phyloP scores from a whole-genome alignment of 2,797 vertebrate genomes.

The Orientallactaga sibirica region DNA sequence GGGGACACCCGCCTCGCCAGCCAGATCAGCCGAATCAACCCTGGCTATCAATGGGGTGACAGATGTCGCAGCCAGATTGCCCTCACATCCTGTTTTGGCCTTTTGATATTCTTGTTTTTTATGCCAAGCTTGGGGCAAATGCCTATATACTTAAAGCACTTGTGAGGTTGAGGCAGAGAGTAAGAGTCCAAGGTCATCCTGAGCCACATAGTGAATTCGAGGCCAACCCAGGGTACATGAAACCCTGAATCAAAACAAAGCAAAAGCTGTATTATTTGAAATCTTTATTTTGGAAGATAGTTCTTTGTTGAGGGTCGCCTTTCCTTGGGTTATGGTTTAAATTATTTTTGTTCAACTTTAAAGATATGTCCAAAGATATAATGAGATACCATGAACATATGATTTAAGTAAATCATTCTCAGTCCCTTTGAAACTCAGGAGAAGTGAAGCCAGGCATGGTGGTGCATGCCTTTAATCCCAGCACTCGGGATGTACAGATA shows the following conservation, averaged over 20 bases:
- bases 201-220: not conserved
- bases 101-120: not conserved
- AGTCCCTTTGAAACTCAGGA: not conserved
- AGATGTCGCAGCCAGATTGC: too few relatives aligned
- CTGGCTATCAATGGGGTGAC: too few relatives aligned
- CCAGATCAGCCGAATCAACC: too few relatives aligned
- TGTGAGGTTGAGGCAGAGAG: not conserved
- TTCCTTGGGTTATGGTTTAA: conserved; percentile 56
- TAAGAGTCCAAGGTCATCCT: not conserved
- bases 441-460: not conserved
- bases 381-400: conserved; percentile 46
- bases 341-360: conserved; percentile 44
- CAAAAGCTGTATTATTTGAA: not conserved
- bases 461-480: too few relatives aligned
- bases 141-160: not conserved
- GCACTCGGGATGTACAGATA: too few relatives aligned
- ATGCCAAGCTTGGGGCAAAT: not conserved
- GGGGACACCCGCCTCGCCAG: too few relatives aligned
- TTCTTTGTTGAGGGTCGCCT: conserved; percentile 28
- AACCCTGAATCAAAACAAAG: not conserved
- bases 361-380: conserved; percentile 5
- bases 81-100: not conserved
- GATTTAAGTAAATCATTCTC: conserved; percentile 29
- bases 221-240: not conserved
- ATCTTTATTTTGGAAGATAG: conserved; percentile 44